A percentile compares a stretch with the other conserved stretches of the same genome.
These are phyloP conservation scores for Paracentrotus lividus DNA, from an alignment of 53 echinoderm and acorn worm species.

Conservation along the genomic window DNA sequence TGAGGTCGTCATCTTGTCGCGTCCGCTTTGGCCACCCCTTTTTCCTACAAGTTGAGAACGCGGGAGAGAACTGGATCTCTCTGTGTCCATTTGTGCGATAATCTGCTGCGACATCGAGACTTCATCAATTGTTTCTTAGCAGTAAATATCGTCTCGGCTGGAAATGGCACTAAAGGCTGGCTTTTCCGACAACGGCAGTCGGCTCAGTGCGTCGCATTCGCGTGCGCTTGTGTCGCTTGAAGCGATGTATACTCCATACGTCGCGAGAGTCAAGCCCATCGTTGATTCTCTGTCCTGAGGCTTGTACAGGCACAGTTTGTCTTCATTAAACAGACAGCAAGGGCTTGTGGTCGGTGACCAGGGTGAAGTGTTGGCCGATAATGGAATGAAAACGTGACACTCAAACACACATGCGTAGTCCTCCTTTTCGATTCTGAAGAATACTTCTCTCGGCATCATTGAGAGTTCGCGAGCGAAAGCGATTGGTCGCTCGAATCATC, in stretches of 20 bases:
- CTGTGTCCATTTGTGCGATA: too few species aligned
- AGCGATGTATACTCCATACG: too few species aligned
- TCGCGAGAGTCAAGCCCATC: slow-evolving; percentile 62
- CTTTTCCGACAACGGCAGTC: too few species aligned
- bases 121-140: too few species aligned
- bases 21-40: too few species aligned
- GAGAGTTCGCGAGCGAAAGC: slow-evolving; percentile 78
- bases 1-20: background rate
- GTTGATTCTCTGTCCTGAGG: slow-evolving; percentile 69
- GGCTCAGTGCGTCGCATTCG: too few species aligned
- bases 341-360: slow-evolving; percentile 70
- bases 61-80: too few species aligned
- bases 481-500: slow-evolving; percentile 72
- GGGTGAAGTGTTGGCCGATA: slow-evolving; percentile 60
- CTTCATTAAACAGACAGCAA: slow-evolving; percentile 50
- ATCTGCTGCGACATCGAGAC: too few species aligned
- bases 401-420: slow-evolving; percentile 72
- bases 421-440: slow-evolving; percentile 73
- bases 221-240: too few species aligned
- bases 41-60: too few species aligned
- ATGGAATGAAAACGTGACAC: slow-evolving; percentile 78
- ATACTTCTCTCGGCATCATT: slow-evolving; percentile 67
- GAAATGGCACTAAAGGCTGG: too few species aligned
- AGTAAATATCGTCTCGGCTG: too few species aligned
- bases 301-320: slow-evolving; percentile 69